Evolutionary conservation across 2,113 vertebrate species (phyloP), one percentile per base, ranked within the genome.

Genomic region (Microtus ochrogaster): DNA sequence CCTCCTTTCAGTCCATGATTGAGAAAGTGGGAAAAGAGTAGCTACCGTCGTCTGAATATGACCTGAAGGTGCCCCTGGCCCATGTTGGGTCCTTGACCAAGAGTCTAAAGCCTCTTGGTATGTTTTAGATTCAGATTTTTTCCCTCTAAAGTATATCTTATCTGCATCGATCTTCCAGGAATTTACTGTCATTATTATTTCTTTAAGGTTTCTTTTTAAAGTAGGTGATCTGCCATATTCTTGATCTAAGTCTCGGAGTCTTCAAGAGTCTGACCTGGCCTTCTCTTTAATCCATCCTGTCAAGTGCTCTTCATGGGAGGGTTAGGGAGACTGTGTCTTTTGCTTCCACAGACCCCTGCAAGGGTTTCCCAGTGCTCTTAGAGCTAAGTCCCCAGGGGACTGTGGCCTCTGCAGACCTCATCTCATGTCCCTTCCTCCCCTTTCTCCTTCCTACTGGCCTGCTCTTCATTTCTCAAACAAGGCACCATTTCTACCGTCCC

Each of bases 151-250:
- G 66, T 68, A 63, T n/a, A n/a, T 21, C 11, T 1, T 77, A 26
- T 66, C 65, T 88, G 63, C 11, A 66, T 74, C 68, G 3, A 47
- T 66, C 63, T 88, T 55, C 16, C 65, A 83, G 44, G n/a, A 88
- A 89, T 84, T 61, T 88, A 77, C 83, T 68, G 55, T 12, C 52
- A 55, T 55, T 55, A 55, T 55, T 55, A 55, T 17, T 55, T 16
- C 16, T 14, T 52, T 52, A 52, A 52, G 13, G 52, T 47, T 95
- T 87, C 24, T 92, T 94, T 65, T 96, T 72, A 65, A 81, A n/a
- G 28, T 84, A 79, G 63, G 24, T 49, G 39, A 77, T 96, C 33
- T 28, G 44, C 41, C 39, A 63, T 74, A 12, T 39, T 74, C 47
- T 79, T 85, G 82, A 88, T 47, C 33, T 52, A 41, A 88, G n/a